A percentile compares a stretch with the other conserved stretches of the same genome.
phyloP scores from a whole-genome alignment of 1,140 invertebrate species.

The Streblospio benedicti region DNA sequence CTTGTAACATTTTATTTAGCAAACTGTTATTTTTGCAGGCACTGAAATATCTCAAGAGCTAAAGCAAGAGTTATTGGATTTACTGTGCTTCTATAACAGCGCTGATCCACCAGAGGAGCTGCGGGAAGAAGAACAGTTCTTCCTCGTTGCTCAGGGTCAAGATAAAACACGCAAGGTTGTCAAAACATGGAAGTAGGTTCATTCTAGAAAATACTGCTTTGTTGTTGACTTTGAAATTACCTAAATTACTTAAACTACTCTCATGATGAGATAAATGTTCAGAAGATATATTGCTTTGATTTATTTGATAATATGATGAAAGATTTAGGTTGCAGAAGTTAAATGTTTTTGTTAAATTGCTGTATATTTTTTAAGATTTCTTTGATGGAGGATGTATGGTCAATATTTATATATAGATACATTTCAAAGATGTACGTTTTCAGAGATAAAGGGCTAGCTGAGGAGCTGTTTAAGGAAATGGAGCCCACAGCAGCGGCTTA shows the following conservation, averaged over 20 bases:
- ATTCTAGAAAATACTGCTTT: no score
- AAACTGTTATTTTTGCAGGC: slow-evolving; percentile 4
- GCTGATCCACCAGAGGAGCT: slow-evolving; percentile 51
- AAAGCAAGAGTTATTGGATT: slow-evolving; percentile 65
- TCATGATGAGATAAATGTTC: no score
- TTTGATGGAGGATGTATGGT: no score
- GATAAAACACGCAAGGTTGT: slow-evolving; percentile 29
- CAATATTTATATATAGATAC: no score
- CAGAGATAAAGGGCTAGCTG: slow-evolving; percentile 53
- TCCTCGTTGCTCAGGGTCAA: background rate
- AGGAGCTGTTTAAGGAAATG: slow-evolving; percentile 52
- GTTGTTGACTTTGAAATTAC: no score
- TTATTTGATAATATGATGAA: no score
- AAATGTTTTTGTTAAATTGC: no score
- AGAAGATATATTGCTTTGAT: no score
- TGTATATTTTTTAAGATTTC: no score
- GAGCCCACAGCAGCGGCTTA: slow-evolving; percentile 49
- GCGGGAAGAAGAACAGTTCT: slow-evolving; percentile 13
- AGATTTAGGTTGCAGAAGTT: no score
- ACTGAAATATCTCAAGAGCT: slow-evolving; percentile 53
- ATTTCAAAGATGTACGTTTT: no score
- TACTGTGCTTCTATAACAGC: slow-evolving; percentile 73
- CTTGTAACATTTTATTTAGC: background rate
- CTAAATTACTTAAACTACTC: no score
- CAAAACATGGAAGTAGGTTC: slow-evolving; percentile 64